Evolutionary conservation across 2,113 vertebrate genomes (phyloP).

Genomic region (Paralichthys olivaceus): DNA sequence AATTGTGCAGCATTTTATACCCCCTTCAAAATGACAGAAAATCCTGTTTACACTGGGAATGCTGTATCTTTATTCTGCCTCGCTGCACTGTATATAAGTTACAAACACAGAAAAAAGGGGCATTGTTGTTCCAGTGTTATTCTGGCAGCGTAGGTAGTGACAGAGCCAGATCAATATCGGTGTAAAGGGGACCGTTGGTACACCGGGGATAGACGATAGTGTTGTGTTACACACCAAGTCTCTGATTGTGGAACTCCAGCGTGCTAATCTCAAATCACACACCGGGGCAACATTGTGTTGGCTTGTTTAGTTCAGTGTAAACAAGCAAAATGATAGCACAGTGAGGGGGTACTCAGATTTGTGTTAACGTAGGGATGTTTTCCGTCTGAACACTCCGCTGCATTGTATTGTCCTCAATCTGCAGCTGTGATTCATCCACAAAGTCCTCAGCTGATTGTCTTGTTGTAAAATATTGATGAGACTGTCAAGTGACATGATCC

Average conservation of each 20-base stretch:
- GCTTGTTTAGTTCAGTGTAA: not conserved
- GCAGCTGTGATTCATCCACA: conserved; percentile 4
- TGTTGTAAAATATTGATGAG: conserved; percentile 28
- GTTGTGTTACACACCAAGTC: not conserved
- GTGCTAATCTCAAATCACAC: not conserved
- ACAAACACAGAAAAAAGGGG: not conserved
- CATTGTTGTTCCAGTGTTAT: not conserved
- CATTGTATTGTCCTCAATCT: not conserved
- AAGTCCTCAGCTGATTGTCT: conserved; percentile 11
- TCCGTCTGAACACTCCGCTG: not conserved
- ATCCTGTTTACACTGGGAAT: not conserved
- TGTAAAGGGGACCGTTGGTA: not conserved
- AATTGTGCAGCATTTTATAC: not conserved
- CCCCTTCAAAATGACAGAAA: not conserved
- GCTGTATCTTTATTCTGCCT: not conserved
- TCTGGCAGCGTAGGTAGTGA: not conserved
- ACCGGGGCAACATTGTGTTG: not conserved
- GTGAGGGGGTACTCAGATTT: not conserved
- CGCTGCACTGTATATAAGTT: not conserved
- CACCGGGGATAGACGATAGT: not conserved
- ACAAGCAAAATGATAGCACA: not conserved
- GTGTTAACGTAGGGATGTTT: not conserved
- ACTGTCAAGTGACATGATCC: conserved; percentile 15
- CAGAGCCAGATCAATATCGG: not conserved
- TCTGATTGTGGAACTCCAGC: not conserved